Percentiles rank a stretch among this genome's conserved stretches.
Evolutionary conservation across 2,888 invertebrate species (phyloP).

Genomic region (Drosophila merina): DNA sequence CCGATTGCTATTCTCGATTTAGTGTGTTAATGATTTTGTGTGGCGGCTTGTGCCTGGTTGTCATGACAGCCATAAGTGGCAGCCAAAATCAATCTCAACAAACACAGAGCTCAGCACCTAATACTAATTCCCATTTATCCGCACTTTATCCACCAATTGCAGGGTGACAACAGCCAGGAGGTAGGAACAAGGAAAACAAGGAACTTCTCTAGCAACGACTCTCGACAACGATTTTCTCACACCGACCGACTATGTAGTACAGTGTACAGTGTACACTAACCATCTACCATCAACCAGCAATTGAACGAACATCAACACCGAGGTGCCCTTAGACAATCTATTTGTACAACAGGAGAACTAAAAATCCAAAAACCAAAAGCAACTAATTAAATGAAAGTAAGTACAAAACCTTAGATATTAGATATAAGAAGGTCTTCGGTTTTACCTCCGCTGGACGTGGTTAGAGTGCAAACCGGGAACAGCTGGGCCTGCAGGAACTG

Average conservation of each 20-base stretch:
- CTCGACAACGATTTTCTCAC: slow-evolving; percentile 25
- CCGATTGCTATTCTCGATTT: slow-evolving; percentile 28
- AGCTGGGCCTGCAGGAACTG: slow-evolving; percentile 83
- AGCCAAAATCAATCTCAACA: slow-evolving; percentile 13
- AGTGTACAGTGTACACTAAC: background rate
- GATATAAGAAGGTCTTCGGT: too few species aligned
- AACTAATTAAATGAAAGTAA: slow-evolving; percentile 41
- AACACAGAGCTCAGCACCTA: slow-evolving; percentile 40
- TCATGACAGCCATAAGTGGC: slow-evolving; percentile 38
- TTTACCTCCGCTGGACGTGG: slow-evolving; percentile 75
- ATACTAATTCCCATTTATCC: slow-evolving; percentile 47
- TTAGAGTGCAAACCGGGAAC: slow-evolving; percentile 83
- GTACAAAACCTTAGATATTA: slow-evolving; percentile 1
- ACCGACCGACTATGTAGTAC: slow-evolving; percentile 25
- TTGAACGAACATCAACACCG: slow-evolving; percentile 35
- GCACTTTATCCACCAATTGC: slow-evolving; percentile 33
- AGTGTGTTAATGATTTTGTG: slow-evolving; percentile 58
- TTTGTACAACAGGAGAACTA: slow-evolving; percentile 25
- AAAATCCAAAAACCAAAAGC: background rate
- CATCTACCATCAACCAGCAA: slow-evolving; percentile 8
- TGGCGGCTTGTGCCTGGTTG: slow-evolving; percentile 47
- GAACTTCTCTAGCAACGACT: slow-evolving; percentile 20
- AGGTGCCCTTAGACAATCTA: slow-evolving; percentile 58
- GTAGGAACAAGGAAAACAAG: background rate
- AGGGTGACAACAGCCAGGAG: slow-evolving; percentile 10